Base-by-base conservation (phyloP, 2,888 invertebrate species). In the Dichetophora obliterata region DNA sequence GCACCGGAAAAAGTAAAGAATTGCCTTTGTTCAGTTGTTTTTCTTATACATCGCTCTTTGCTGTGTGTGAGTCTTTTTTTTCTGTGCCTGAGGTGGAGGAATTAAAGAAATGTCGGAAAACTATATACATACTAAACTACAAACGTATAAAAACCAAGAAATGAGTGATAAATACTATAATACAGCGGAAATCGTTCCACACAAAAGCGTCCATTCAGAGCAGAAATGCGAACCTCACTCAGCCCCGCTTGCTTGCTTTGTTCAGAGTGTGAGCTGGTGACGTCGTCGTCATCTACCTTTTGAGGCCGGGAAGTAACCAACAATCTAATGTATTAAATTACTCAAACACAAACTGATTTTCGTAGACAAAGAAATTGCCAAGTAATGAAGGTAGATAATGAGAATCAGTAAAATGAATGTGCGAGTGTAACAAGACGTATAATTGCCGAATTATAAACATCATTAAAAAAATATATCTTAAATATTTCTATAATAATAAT, bases 151-250 rank as follows among this genome's bases (percentile, higher is more conserved):
- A 34, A 31, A n/a, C 66, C 57, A 75, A 68, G 50, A 65, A 74
- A 52, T 65, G 73, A 74, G 65, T 52, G 63, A 65, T 65, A 65
- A 74, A 50, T 57, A 61, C 72, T 48, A 73, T 73, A 74, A 74
- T 19, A 52, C 73, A 65, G 65, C 73, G 73, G 73, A 74, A 74
- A 74, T 52, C 52, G 73, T 31, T 52, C 43, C 52, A 65, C 43
- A 75, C 68, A 66, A 57, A 65, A 59, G 69, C 48, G 22, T 63
- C 61, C 61, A 61, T 75, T 54, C 75, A 65, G 37, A 63, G 61
- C 61, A 31, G 63, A 52, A 52, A 52, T n/a, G 6, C 69, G 27
- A 50, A 31, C 69, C 43, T 43, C 43, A 43, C 14, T 43, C 43
- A 43, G 43, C 43, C 14, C 11, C 14, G 43, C 43, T 43, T 43